Evolutionary conservation across 53 echinoderm and acorn worm genomes (phyloP), one percentile per base, ranked within the genome.

Genomic region (Luidia sarsii): DNA sequence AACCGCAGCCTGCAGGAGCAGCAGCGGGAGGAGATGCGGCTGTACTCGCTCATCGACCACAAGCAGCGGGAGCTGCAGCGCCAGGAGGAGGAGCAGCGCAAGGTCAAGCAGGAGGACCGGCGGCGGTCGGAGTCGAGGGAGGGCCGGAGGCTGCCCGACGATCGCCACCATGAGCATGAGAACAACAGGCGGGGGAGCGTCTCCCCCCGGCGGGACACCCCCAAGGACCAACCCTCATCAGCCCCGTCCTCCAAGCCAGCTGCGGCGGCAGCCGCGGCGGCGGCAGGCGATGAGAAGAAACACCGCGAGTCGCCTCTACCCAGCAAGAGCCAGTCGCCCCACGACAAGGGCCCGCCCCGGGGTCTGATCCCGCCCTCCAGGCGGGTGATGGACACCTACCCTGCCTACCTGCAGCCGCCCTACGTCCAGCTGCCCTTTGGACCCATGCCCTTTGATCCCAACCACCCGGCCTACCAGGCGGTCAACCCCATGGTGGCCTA

Each of bases 401-500:
- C 92, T 39, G 79, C 87, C 13, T 86, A 85, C 57, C 84, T 95
- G 32, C 92, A 82, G 63, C 81, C 87, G 19, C 77, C 84, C 24
- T 89, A 90, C 37, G 83, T 83, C 19, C 85, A 90, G 16, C 67
- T 82, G 16, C 89, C 86, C 11, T 91, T 84, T 85, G 94, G 91
- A 19, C 52, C 94, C 8, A 87, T 92, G 56, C 87, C 92, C 4
- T 90, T 80, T 55, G 95, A 92, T 48, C 92, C 95, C 2, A 79
- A 71, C 59, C 94, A 94, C 46, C 91, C 94, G 32, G 87, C 95
- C 65, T 95, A 86, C 75, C 89, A 87, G 50, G 82, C 89, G 20
- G 83, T 86, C 25, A 84, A 75, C 48, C 74, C 83, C 25, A 64
- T 92, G 70, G 72, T 99, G 48, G 89, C 91, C 2, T 93, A 91